phyloP scores from a whole-genome alignment of 2,888 invertebrate genomes.

The Platerodrilus igneus region DNA sequence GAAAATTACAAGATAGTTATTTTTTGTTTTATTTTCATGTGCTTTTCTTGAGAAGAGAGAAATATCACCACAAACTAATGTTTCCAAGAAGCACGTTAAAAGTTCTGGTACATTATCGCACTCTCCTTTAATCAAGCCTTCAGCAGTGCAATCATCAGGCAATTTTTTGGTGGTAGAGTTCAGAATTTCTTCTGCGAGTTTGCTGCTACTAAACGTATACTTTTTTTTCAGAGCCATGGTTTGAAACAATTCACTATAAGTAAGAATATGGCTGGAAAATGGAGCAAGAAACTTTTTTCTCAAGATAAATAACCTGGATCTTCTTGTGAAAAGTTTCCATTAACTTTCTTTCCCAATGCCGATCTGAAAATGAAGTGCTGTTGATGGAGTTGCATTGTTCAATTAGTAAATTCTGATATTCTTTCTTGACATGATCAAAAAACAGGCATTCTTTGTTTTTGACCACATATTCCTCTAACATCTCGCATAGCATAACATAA shows the following conservation, averaged over 20 bases:
- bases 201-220: slow-evolving; percentile 30
- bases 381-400: slow-evolving; percentile 28
- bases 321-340: too few relatives aligned
- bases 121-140: slow-evolving; percentile 29
- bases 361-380: too few relatives aligned
- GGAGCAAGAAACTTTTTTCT: slow-evolving; percentile 4
- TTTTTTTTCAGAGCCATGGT: slow-evolving; percentile 30
- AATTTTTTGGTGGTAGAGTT: slow-evolving; percentile 29
- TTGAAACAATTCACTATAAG: too few relatives aligned
- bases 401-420: slow-evolving; percentile 26
- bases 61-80: slow-evolving; percentile 26
- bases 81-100: slow-evolving; percentile 23
- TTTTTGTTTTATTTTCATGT: too few relatives aligned
- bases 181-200: slow-evolving; percentile 30
- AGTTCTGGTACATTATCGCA: slow-evolving; percentile 29
- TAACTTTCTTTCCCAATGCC: too few relatives aligned
- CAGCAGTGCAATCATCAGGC: slow-evolving; percentile 27
- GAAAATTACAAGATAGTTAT: too few relatives aligned
- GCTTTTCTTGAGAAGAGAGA: too few relatives aligned
- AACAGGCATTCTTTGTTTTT: slow-evolving; percentile 33
- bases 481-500: slow-evolving; percentile 27
- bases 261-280: too few relatives aligned
- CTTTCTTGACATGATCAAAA: slow-evolving; percentile 30
- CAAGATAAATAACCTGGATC: neutral
- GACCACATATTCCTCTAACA: slow-evolving; percentile 28